Evolutionary conservation across 2,113 vertebrate species (phyloP).

Genomic region (Hystrix cristata): DNA sequence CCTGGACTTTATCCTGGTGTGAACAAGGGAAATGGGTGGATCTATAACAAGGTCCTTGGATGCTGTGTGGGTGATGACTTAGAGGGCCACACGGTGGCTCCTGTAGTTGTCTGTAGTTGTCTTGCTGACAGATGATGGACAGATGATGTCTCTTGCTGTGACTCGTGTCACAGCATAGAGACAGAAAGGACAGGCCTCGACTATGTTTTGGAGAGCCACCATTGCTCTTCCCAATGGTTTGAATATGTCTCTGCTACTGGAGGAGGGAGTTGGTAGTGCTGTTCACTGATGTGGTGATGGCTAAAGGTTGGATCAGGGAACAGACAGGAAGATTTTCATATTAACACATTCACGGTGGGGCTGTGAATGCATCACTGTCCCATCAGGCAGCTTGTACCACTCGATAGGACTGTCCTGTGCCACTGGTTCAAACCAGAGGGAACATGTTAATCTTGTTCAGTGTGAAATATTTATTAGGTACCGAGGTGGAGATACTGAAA

Average conservation of each 20-base stretch:
- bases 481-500: background rate
- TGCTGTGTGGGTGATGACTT: background rate
- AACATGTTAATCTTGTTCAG: background rate
- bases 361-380: background rate
- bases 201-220: background rate
- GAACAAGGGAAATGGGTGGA: background rate
- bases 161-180: background rate
- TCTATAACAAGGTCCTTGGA: background rate
- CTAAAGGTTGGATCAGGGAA: background rate
- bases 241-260: background rate
- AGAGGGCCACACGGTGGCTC: fast-evolving
- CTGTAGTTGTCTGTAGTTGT: background rate
- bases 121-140: background rate
- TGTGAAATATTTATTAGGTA: background rate
- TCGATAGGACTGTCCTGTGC: background rate
- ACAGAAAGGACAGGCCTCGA: background rate
- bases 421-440: background rate
- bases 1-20: background rate
- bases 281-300: background rate
- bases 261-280: background rate
- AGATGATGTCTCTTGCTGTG: no score
- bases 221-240: background rate
- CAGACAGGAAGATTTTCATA: slow-evolving; percentile 3
- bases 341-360: background rate
- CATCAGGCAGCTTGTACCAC: background rate